phyloP scores from a whole-genome alignment of 2,888 invertebrate species.

The Diplolepis rosae region DNA sequence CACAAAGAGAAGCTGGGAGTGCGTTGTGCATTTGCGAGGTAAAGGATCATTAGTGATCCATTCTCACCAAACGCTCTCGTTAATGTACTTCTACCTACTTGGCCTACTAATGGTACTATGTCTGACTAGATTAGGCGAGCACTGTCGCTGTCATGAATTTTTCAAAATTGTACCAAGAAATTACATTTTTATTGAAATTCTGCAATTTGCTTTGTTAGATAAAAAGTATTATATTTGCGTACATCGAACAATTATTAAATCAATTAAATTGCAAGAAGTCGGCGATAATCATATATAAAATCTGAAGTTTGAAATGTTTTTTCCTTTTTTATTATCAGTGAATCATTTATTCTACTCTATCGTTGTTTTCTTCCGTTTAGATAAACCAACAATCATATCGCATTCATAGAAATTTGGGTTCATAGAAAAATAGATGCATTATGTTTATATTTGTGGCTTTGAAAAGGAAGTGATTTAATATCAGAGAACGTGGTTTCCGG shows the following conservation, averaged over 20 bases:
- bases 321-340: not conserved
- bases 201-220: not conserved
- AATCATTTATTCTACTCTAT: not conserved
- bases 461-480: conserved; percentile 7
- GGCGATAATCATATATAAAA: no score
- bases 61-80: conserved; percentile 10
- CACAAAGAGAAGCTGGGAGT: conserved; percentile 7
- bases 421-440: not conserved
- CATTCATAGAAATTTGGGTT: conserved; percentile 7
- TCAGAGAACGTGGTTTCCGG: conserved; percentile 13
- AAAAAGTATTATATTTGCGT: not conserved
- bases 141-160: not conserved
- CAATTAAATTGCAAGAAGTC: no score
- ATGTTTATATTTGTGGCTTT: not conserved
- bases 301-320: no score
- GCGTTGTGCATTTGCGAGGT: conserved; percentile 7
- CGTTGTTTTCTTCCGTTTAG: conserved; percentile 1
- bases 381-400: not conserved
- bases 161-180: not conserved
- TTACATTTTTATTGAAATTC: not conserved
- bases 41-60: conserved; percentile 17
- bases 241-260: no score
- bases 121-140: conserved; percentile 12
- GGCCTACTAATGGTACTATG: not conserved
- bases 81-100: conserved; percentile 17